Evolutionary conservation across 2,797 vertebrate species (phyloP), one percentile per base, ranked within the genome.

Genomic region (Lithobates sylvaticus): DNA sequence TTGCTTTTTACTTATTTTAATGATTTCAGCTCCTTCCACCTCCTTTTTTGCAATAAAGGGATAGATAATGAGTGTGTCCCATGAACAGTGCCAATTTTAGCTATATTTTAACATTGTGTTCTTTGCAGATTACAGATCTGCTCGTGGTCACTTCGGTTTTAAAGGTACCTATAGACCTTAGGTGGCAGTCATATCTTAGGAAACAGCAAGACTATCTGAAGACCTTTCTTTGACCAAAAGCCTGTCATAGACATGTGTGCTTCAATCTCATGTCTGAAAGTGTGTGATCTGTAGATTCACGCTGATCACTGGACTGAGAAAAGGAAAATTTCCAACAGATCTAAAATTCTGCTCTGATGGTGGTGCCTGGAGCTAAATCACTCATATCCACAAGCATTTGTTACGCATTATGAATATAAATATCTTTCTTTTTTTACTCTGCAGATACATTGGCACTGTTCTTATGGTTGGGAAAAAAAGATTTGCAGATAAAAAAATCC

Each of bases 1-100:
- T 16, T 29, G 0, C 72, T 78, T 82, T 34, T 87, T 84, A 84
- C 76, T 84, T 84, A 84, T 84, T 87, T 87, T 87, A 84, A 87
- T 84, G 81, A 26, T 80, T 87, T 80, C 18, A 76, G n/a, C 69
- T 72, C 78, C 54, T 32, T 42, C 18, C 74, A 58, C 65, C 74
- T 83, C 26, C 58, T 77, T 79, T 39, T 87, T 80, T 70, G 81
- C 81, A 87, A 84, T 87, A 84, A 87, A 83, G 61, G 42, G 74
- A 84, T 68, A 47, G 61, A 76, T 84, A 87, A 84, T 87, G 77
- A 87, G 76, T 87, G 68, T 68, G 69, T 69, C 77, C 21, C 76
- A 68, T 87, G 86, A 79, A 27, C 69, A 75, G 65, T 87, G 61
- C 81, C 81, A 87, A 84, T 47, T 80, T 73, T 23, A 76, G 76